Conservation (phyloP, 2,888 invertebrate species). For the Rhagonycha lutea region DNA sequence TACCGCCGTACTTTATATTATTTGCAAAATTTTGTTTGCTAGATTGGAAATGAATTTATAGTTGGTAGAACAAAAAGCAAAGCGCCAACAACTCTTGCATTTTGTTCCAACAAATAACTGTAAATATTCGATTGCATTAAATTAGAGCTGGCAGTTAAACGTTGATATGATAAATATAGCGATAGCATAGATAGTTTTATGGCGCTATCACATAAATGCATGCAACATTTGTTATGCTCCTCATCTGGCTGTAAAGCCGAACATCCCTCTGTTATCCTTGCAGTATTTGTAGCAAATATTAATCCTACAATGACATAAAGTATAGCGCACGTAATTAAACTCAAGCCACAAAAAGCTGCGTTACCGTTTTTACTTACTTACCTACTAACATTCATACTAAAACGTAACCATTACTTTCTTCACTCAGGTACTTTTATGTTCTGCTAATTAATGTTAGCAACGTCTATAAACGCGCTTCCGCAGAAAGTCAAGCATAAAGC, state of each 20-base stretch:
- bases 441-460: conserved; percentile 24
- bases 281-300: conserved; percentile 37
- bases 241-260: conserved; percentile 38
- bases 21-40: conserved; percentile 34
- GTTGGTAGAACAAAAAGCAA: not conserved
- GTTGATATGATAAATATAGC: conserved; percentile 31
- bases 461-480: conserved; percentile 22
- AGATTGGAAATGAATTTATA: conserved; percentile 16
- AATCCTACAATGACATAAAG: conserved; percentile 39
- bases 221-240: conserved; percentile 39
- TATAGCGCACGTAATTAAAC: conserved; percentile 36
- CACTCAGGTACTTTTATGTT: conserved; percentile 25
- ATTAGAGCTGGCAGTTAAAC: conserved; percentile 29
- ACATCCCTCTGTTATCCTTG: conserved; percentile 37
- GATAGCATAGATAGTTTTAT: conserved; percentile 39
- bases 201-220: conserved; percentile 39
- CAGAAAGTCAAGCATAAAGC: conserved; percentile 6
- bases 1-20: conserved; percentile 28
- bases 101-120: conserved; percentile 23
- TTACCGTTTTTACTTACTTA: not conserved
- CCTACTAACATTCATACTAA: not conserved
- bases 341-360: conserved; percentile 31
- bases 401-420: conserved; percentile 26
- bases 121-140: conserved; percentile 27
- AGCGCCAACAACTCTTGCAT: conserved; percentile 25